phyloP scores from a whole-genome alignment of 2,888 invertebrate species.

The Chymomyza caudatula region DNA sequence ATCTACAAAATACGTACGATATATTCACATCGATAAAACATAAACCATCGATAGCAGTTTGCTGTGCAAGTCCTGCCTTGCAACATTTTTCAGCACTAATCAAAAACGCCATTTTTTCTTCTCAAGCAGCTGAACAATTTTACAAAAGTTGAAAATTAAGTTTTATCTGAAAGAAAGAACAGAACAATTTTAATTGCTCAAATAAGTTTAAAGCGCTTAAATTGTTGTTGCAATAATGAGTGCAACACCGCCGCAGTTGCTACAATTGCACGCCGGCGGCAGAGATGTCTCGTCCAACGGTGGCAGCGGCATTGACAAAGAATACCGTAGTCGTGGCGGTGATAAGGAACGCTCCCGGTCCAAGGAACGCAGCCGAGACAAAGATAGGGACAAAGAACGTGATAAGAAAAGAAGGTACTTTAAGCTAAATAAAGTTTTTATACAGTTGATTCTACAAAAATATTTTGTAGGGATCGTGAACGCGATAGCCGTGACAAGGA shows the following conservation, averaged over 20 bases:
- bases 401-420: conserved; percentile 63
- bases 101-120: conserved; percentile 26
- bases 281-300: conserved; percentile 49
- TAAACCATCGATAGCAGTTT: background rate
- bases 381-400: conserved; percentile 52
- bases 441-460: background rate
- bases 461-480: conserved; percentile 37
- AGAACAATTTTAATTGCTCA: background rate
- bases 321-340: conserved; percentile 60
- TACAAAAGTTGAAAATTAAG: background rate
- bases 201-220: background rate
- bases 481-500: conserved; percentile 66
- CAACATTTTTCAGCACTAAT: conserved; percentile 8
- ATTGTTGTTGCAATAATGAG: conserved; percentile 45
- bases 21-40: background rate
- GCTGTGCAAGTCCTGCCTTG: background rate
- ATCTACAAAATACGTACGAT: too few relatives aligned
- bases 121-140: conserved; percentile 11
- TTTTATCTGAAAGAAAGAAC: background rate
- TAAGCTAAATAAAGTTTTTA: too few relatives aligned
- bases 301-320: conserved; percentile 31
- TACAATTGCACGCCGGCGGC: conserved; percentile 23
- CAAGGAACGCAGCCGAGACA: conserved; percentile 53
- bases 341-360: conserved; percentile 65
- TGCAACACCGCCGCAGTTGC: conserved; percentile 54